Evolutionary conservation across 2,888 invertebrate genomes (phyloP).

Genomic region (Crocallis elinguaria): DNA sequence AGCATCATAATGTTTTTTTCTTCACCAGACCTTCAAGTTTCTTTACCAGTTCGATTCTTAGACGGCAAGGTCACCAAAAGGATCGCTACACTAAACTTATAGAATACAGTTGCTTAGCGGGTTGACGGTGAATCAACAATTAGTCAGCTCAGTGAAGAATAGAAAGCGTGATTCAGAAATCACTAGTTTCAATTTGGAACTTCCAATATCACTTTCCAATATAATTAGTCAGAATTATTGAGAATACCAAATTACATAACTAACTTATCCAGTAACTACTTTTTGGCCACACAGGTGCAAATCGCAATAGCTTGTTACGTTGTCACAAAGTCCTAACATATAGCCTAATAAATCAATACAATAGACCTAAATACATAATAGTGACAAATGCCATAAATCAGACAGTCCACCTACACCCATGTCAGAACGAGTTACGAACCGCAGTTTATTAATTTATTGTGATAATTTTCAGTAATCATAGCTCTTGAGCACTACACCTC

Average conservation of each 20-base stretch:
- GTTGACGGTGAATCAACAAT: too few species aligned
- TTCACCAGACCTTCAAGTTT: too few species aligned
- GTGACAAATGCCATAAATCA: constrained; percentile 64
- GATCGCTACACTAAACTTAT: too few species aligned
- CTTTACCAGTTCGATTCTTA: too few species aligned
- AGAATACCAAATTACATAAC: not conserved
- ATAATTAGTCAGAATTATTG: not conserved
- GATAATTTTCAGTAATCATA: constrained; percentile 8
- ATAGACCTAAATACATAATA: constrained; percentile 69
- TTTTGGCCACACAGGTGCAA: constrained; percentile 26
- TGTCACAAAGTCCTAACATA: constrained; percentile 35
- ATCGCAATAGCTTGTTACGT: constrained; percentile 31
- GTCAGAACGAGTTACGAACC: constrained; percentile 31
- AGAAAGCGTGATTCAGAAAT: too few species aligned
- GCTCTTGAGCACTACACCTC: too few species aligned
- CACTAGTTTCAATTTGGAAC: too few species aligned
- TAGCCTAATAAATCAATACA: constrained; percentile 60
- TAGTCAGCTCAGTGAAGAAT: too few species aligned
- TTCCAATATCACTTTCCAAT: too few species aligned
- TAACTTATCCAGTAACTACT: not conserved
- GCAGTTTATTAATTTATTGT: constrained; percentile 25
- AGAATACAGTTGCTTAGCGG: too few species aligned
- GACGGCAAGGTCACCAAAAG: too few species aligned
- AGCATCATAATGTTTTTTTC: too few species aligned
- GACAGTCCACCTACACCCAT: constrained; percentile 57